A percentile compares a stretch with the other conserved stretches of the same genome.
phyloP scores from a whole-genome alignment of 1,140 invertebrate genomes.

The Prorops nasuta region DNA sequence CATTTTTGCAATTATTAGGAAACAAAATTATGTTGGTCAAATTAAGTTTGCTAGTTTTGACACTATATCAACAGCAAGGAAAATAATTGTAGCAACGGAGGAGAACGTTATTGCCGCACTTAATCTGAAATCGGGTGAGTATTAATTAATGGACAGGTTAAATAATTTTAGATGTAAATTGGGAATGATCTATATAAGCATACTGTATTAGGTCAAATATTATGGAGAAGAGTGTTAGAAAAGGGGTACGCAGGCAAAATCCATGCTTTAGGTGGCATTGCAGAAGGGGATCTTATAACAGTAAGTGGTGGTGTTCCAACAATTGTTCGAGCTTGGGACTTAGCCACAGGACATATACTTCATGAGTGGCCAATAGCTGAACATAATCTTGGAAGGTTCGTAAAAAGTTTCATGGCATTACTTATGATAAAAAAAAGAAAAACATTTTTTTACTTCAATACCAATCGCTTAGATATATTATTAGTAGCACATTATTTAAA shows the following conservation, averaged over 20 bases:
- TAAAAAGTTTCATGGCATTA: too few relatives aligned
- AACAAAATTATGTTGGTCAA: slow-evolving; percentile 80
- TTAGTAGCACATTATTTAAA: too few relatives aligned
- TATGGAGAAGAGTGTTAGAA: slow-evolving; percentile 82
- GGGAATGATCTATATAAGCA: neutral
- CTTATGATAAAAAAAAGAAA: slow-evolving; percentile 4
- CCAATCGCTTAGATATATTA: too few relatives aligned
- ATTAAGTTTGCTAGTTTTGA: slow-evolving; percentile 80
- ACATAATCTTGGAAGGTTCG: slow-evolving; percentile 47
- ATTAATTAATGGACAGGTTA: neutral
- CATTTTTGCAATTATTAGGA: slow-evolving; percentile 64
- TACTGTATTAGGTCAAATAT: slow-evolving; percentile 63
- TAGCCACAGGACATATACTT: slow-evolving; percentile 64
- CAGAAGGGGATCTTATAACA: slow-evolving; percentile 67
- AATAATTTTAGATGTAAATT: neutral
- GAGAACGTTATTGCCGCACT: slow-evolving; percentile 85
- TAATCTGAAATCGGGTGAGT: slow-evolving; percentile 74
- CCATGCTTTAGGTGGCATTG: slow-evolving; percentile 58
- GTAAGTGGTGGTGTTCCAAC: slow-evolving; percentile 71
- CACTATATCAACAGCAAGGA: slow-evolving; percentile 69
- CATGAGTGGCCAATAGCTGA: slow-evolving; percentile 58
- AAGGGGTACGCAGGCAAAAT: slow-evolving; percentile 50
- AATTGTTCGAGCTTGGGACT: slow-evolving; percentile 75
- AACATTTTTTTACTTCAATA: too few relatives aligned
- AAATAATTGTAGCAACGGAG: slow-evolving; percentile 82